phyloP scores from a whole-genome alignment of 35 echinoderm and acorn worm species.

The Apostichopus californicus region DNA sequence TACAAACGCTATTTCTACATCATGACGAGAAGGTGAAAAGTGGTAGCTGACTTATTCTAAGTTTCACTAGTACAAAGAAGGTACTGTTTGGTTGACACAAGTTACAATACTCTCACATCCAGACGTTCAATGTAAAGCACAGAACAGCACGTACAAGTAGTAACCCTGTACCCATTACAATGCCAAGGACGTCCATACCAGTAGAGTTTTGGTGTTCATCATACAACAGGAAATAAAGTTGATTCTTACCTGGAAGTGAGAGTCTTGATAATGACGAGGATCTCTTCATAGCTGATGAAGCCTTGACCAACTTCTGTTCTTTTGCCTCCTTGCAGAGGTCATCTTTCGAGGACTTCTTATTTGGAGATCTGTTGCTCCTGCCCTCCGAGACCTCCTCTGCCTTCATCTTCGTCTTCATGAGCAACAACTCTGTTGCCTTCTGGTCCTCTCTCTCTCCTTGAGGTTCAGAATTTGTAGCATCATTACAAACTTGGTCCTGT shows the following conservation, averaged over 20 bases:
- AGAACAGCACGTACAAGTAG: too few relatives aligned
- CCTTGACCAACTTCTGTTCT: background rate
- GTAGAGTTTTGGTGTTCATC: too few relatives aligned
- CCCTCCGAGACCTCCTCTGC: background rate
- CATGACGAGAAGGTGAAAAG: too few relatives aligned
- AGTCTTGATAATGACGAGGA: conserved; percentile 36
- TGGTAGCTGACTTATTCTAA: too few relatives aligned
- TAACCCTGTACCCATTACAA: too few relatives aligned
- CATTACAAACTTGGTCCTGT: background rate
- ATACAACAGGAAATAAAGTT: too few relatives aligned
- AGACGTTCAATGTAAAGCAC: too few relatives aligned
- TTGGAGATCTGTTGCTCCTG: background rate
- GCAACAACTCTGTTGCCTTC: conserved; percentile 2
- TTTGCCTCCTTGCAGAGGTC: background rate
- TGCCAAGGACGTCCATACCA: too few relatives aligned
- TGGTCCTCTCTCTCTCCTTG: background rate
- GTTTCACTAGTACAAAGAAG: too few relatives aligned
- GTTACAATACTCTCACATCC: too few relatives aligned
- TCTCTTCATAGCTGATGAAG: background rate
- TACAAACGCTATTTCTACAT: too few relatives aligned
- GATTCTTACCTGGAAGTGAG: background rate
- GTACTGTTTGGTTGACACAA: too few relatives aligned
- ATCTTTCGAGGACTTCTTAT: background rate
- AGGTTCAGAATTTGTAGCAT: background rate
- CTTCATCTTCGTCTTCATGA: conserved; percentile 30